Conservation (phyloP, 2,113 vertebrate species). For the Ciconia boyciana region DNA sequence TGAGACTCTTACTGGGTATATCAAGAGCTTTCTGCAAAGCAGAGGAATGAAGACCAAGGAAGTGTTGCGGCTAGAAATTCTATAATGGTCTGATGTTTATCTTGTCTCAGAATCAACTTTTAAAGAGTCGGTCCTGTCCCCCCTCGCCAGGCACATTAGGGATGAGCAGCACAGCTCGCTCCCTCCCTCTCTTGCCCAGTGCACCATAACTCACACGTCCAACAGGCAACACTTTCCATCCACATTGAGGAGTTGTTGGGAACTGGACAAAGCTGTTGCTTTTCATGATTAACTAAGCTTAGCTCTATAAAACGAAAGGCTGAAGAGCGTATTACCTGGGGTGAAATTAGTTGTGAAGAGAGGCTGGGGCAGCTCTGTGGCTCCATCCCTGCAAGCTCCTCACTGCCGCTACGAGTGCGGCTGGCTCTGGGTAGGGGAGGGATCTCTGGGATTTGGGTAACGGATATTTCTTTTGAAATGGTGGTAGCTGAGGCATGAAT, state of each 20-base stretch:
- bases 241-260: background rate
- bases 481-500: background rate
- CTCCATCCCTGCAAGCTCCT: background rate
- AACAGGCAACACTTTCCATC: background rate
- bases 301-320: background rate
- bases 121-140: background rate
- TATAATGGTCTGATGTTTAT: background rate
- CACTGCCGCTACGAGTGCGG: accelerated
- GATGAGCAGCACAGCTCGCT: background rate
- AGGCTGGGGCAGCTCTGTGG: background rate
- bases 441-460: background rate
- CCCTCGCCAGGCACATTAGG: accelerated
- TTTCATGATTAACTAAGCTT: background rate
- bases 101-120: background rate
- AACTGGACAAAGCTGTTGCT: background rate
- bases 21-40: background rate
- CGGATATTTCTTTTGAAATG: background rate
- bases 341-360: background rate
- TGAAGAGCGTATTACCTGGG: background rate
- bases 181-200: background rate
- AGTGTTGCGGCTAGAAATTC: background rate
- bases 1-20: background rate
- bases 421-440: background rate
- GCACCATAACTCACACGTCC: background rate
- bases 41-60: background rate